Base-by-base conservation (phyloP, 1,140 invertebrate species). In the Temnothorax curvispinosus region DNA sequence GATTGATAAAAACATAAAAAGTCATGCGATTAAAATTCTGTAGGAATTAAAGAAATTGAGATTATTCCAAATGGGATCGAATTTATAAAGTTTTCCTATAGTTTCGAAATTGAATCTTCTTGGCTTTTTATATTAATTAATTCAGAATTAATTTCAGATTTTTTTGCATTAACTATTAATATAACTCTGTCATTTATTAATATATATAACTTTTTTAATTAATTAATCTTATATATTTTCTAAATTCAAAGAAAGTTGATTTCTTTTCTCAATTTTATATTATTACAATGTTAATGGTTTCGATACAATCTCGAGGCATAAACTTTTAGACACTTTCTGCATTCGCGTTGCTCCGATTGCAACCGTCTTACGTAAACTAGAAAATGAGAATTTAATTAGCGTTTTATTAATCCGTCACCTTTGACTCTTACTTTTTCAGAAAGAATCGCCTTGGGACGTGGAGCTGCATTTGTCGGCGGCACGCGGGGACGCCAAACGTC, bases 381-480 rank as follows among this genome's bases (percentile, higher is more conserved):
- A 11, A 72, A 54, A 50, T 13, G 3, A 60, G 38, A 44, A 18
- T 58, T 35, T 38, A 52, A 44, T 69, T 41, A 82, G 38, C 15
- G 47, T 65, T 80, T 77, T 18, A 69, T 54, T 80, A 54, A 85
- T 18, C 41, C 18, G 7, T 27, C 32, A 69, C 0, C n/a, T 69
- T 41, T 65, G 2, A 0, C 47, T 9, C 35, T 11, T 69, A 2
- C 32, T 62, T 71, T 93, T 94, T 4, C 96, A 99, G 98, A 99
- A 99, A 95, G 98, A 99, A 96, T 98, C 98, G 32, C 97, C 98
- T 52, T 98, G 97, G 89, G 98, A 99, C 95, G 97, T 98, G 90
- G 97, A 98, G 95, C 96, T 99, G 90, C 98, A 99, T 95, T 95
- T 98, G 93, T 98, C 98, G 32, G 98, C 98, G 18, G 96, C 98